These are phyloP conservation scores for Leptopilina myrica DNA, from an alignment of 2,888 invertebrate genomes.

Conservation along the genomic window DNA sequence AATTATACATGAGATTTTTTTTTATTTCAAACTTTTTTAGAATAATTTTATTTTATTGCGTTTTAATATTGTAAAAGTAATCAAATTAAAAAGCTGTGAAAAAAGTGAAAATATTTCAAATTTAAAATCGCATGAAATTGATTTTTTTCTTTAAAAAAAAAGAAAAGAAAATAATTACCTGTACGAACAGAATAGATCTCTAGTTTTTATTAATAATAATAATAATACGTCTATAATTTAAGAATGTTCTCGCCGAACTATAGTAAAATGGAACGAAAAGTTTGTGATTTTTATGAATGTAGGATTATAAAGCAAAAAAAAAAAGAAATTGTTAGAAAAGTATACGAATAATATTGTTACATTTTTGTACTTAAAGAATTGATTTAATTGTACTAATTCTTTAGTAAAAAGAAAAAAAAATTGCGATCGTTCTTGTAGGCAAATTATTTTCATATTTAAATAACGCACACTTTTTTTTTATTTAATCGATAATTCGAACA, in stretches of 20 bases:
- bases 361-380: constrained; percentile 36
- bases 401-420: neutral
- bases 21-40: neutral
- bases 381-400: constrained; percentile 13
- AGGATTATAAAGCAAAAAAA: neutral
- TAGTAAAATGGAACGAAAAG: neutral
- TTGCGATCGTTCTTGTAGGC: neutral
- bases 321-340: constrained; percentile 4
- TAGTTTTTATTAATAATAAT: constrained; percentile 3
- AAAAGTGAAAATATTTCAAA: neutral
- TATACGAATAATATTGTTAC: constrained; percentile 8
- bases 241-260: constrained; percentile 9
- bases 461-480: neutral
- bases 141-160: neutral
- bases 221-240: constrained; percentile 1
- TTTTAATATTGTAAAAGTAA: neutral
- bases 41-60: neutral
- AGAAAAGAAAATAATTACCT: constrained; percentile 2
- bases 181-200: constrained; percentile 27
- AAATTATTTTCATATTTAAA: constrained; percentile 27
- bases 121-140: neutral
- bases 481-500: constrained; percentile 20
- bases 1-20: too few species aligned
- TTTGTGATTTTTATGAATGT: constrained; percentile 8
- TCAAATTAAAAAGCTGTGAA: neutral